Conservation (phyloP, 2,113 vertebrate species). For the Xyliphius kryptos region DNA sequence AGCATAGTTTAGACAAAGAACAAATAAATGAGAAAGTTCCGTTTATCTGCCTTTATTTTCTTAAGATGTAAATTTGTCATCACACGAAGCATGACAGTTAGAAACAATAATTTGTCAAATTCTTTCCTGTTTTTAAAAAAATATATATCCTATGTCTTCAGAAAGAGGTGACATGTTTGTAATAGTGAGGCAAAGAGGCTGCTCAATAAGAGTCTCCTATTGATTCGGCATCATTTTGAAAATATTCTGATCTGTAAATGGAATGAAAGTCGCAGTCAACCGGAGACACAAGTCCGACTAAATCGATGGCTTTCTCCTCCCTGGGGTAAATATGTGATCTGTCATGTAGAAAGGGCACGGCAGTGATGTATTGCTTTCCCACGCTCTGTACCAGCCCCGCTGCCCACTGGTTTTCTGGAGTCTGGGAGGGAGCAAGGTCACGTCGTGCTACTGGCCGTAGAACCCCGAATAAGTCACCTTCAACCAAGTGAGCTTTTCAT, state of each 20-base stretch:
- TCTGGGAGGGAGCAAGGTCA: slow-evolving; percentile 58
- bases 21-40: too few relatives aligned
- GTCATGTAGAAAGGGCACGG: slow-evolving; percentile 49
- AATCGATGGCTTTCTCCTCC: slow-evolving; percentile 53
- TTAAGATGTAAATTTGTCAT: too few relatives aligned
- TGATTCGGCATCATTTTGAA: slow-evolving; percentile 38
- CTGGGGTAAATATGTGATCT: slow-evolving; percentile 41
- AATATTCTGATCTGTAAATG: slow-evolving; percentile 37
- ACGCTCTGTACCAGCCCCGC: slow-evolving; percentile 44
- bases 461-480: neutral
- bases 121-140: too few relatives aligned
- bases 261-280: slow-evolving; percentile 42
- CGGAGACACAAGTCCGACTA: slow-evolving; percentile 42
- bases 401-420: slow-evolving; percentile 29
- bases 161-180: too few relatives aligned
- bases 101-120: too few relatives aligned
- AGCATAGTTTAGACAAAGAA: too few relatives aligned
- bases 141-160: too few relatives aligned
- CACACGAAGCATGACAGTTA: too few relatives aligned
- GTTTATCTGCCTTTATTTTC: too few relatives aligned
- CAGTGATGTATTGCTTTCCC: slow-evolving; percentile 51
- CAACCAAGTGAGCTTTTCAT: neutral
- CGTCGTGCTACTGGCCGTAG: slow-evolving; percentile 26
- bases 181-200: slow-evolving; percentile 12
- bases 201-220: slow-evolving; percentile 14